A percentile compares a stretch with the other conserved stretches of the same genome.
Evolutionary conservation across 1,140 invertebrate genomes (phyloP).

Genomic region (Bombus polaris): DNA sequence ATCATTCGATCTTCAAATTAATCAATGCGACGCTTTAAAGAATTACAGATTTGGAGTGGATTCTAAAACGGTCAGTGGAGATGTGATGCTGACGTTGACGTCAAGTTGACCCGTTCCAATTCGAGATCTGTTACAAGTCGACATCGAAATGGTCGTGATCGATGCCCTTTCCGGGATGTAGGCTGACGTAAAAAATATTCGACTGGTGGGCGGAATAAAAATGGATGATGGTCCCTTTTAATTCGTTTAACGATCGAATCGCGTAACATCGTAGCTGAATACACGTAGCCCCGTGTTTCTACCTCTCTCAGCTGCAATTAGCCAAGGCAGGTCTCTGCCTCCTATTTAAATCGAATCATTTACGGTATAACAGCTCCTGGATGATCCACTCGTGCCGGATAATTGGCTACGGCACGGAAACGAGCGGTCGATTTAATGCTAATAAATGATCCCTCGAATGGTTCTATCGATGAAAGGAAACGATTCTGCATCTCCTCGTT

Average conservation of each 20-base stretch:
- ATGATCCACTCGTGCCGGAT: constrained; percentile 35
- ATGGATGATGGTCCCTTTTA: not conserved
- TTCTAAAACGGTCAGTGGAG: not conserved
- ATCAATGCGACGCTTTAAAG: too few species aligned
- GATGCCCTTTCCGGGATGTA: not conserved
- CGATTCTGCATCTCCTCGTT: not conserved
- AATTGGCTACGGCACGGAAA: constrained; percentile 31
- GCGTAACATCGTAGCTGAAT: not conserved
- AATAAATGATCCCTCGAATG: constrained; percentile 42
- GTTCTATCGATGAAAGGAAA: constrained; percentile 43
- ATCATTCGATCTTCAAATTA: constrained; percentile 7
- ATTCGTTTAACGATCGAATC: not conserved
- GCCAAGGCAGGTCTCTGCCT: not conserved
- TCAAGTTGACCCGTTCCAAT: not conserved
- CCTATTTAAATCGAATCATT: constrained; percentile 46
- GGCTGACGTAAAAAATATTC: not conserved
- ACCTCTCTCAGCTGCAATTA: constrained; percentile 16
- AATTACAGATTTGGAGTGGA: not conserved
- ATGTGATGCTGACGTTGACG: not conserved
- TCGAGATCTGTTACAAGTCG: not conserved
- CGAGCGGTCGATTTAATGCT: constrained; percentile 26
- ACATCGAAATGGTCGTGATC: not conserved
- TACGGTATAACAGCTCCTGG: constrained; percentile 34
- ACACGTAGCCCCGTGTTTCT: not conserved
- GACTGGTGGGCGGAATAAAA: too few species aligned